Conservation (phyloP, 37 sponge, comb jelly and placozoan genomes). For the Lycopodina hypogea region DNA sequence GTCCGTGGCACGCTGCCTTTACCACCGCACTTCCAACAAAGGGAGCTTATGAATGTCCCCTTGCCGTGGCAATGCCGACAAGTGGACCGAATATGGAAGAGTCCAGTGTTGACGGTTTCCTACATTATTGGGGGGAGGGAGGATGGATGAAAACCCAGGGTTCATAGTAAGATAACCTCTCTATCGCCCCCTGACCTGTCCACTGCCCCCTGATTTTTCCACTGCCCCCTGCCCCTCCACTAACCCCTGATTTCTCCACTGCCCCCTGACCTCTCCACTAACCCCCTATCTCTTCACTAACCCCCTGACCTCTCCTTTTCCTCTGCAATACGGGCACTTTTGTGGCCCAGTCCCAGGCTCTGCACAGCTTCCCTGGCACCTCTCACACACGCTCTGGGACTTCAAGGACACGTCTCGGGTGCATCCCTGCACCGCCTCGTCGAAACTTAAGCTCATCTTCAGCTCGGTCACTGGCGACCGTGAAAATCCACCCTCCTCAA, state of each 20-base stretch:
- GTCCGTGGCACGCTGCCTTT: slow-evolving; percentile 41
- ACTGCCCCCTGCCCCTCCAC: no score
- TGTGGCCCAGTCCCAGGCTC: slow-evolving; percentile 75
- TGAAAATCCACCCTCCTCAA: slow-evolving; percentile 28
- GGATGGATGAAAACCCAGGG: neutral
- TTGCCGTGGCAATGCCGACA: slow-evolving; percentile 76
- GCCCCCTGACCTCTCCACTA: no score
- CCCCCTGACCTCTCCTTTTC: slow-evolving; percentile 71
- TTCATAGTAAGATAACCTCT: neutral
- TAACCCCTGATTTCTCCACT: no score
- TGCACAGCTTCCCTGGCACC: slow-evolving; percentile 65
- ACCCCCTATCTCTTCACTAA: no score
- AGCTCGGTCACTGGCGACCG: slow-evolving; percentile 13
- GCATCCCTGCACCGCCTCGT: slow-evolving; percentile 91
- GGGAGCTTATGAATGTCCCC: slow-evolving; percentile 59
- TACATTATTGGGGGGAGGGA: slow-evolving; percentile 7
- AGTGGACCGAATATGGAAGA: slow-evolving; percentile 80
- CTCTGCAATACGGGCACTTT: slow-evolving; percentile 77
- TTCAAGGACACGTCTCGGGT: slow-evolving; percentile 57
- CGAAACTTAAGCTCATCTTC: slow-evolving; percentile 68
- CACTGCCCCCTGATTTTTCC: no score
- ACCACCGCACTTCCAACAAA: slow-evolving; percentile 64
- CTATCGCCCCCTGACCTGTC: neutral
- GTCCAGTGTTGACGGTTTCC: slow-evolving; percentile 67
- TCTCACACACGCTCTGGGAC: slow-evolving; percentile 59